Conservation (phyloP, 2,888 invertebrate genomes). For the Scaptomyza cyrtandrae region DNA sequence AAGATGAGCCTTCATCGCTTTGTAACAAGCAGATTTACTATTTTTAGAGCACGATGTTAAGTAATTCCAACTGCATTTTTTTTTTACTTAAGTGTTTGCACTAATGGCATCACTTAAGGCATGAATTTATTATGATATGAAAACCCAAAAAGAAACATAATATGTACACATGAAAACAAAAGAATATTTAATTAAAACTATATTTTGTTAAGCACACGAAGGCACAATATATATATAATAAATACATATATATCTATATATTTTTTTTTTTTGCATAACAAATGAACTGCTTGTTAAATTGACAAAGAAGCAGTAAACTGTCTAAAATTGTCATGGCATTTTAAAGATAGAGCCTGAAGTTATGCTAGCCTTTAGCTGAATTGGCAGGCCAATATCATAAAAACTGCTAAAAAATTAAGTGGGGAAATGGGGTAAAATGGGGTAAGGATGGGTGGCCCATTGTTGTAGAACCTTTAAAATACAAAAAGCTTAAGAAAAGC, state of each 20-base stretch:
- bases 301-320: background rate
- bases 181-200: too few relatives aligned
- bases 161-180: background rate
- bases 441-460: too few relatives aligned
- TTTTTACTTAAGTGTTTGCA: background rate
- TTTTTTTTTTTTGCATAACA: background rate
- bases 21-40: conserved; percentile 10
- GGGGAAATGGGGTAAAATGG: too few relatives aligned
- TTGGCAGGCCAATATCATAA: too few relatives aligned
- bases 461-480: too few relatives aligned
- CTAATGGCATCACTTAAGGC: background rate
- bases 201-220: background rate
- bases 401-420: too few relatives aligned
- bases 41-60: conserved; percentile 7
- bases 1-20: conserved; percentile 9
- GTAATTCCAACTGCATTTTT: conserved; percentile 4
- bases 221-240: background rate
- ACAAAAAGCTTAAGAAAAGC: too few relatives aligned
- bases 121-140: background rate
- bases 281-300: conserved; percentile 1
- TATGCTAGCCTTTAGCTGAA: too few relatives aligned
- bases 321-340: background rate
- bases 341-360: too few relatives aligned
- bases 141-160: background rate
- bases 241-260: background rate